phyloP scores from a whole-genome alignment of 2,888 invertebrate genomes.

The Drosophila demipolita region DNA sequence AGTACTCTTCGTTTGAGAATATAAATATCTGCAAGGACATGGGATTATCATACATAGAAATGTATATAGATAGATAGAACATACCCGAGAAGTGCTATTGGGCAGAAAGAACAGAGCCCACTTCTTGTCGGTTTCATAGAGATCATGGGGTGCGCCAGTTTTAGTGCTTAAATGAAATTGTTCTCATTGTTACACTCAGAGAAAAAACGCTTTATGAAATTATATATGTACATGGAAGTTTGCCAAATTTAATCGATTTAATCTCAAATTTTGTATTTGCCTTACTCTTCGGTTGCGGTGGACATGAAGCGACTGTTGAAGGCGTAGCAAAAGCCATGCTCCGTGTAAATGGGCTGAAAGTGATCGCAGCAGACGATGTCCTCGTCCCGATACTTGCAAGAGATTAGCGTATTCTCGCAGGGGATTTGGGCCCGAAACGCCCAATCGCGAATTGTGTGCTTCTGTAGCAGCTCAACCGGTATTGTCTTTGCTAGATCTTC shows the following conservation, averaged over 20 bases:
- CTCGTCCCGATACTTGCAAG: slow-evolving; percentile 90
- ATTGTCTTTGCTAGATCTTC: slow-evolving; percentile 66
- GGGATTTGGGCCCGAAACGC: slow-evolving; percentile 76
- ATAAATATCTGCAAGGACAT: slow-evolving; percentile 83
- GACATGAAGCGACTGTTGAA: slow-evolving; percentile 87
- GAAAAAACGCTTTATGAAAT: background rate
- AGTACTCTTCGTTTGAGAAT: slow-evolving; percentile 89
- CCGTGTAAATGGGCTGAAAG: slow-evolving; percentile 90
- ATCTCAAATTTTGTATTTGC: background rate
- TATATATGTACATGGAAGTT: background rate
- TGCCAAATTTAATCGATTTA: background rate
- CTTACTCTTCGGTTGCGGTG: slow-evolving; percentile 79
- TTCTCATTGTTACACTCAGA: background rate
- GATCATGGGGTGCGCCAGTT: slow-evolving; percentile 79
- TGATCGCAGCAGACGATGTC: slow-evolving; percentile 88
- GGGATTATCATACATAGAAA: background rate
- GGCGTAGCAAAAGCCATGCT: slow-evolving; percentile 90
- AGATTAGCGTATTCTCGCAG: slow-evolving; percentile 87
- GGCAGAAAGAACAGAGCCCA: slow-evolving; percentile 84
- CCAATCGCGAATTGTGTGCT: slow-evolving; percentile 76
- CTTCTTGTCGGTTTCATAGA: slow-evolving; percentile 85
- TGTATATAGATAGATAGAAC: background rate
- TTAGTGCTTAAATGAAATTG: slow-evolving; percentile 61
- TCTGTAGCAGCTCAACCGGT: slow-evolving; percentile 58
- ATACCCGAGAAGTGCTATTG: slow-evolving; percentile 77